phyloP scores from a whole-genome alignment of 2,888 invertebrate species.

The Maniola hyperantus region DNA sequence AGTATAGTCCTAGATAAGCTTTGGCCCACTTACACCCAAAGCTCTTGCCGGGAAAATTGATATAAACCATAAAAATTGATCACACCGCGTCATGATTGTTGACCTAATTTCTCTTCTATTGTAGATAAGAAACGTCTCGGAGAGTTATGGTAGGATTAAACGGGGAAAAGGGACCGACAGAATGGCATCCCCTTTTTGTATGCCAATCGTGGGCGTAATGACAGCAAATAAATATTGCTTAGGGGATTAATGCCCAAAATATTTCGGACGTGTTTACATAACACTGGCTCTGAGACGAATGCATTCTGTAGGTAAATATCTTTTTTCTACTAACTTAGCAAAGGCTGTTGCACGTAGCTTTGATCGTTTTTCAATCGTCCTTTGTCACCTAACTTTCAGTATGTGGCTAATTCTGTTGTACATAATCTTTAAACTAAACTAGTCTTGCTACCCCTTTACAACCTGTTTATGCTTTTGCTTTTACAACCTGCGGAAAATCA shows the following conservation, averaged over 20 bases:
- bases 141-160: conserved; percentile 40
- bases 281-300: neutral
- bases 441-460: no score
- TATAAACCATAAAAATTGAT: conserved; percentile 22
- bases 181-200: conserved; percentile 25
- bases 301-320: no score
- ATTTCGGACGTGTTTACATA: conserved; percentile 19
- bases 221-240: conserved; percentile 24
- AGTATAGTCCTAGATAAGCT: no score
- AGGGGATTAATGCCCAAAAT: conserved; percentile 20
- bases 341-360: no score
- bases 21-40: neutral
- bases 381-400: no score
- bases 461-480: no score
- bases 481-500: no score
- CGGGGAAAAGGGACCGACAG: conserved; percentile 27
- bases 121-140: conserved; percentile 42
- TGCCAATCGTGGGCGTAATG: conserved; percentile 29
- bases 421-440: no score
- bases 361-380: no score
- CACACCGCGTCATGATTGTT: conserved; percentile 38
- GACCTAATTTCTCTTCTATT: conserved; percentile 45
- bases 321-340: no score
- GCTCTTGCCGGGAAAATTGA: conserved; percentile 7
- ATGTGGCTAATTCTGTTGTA: no score